phyloP scores from a whole-genome alignment of 2,888 invertebrate species.

The Hyles lineata region DNA sequence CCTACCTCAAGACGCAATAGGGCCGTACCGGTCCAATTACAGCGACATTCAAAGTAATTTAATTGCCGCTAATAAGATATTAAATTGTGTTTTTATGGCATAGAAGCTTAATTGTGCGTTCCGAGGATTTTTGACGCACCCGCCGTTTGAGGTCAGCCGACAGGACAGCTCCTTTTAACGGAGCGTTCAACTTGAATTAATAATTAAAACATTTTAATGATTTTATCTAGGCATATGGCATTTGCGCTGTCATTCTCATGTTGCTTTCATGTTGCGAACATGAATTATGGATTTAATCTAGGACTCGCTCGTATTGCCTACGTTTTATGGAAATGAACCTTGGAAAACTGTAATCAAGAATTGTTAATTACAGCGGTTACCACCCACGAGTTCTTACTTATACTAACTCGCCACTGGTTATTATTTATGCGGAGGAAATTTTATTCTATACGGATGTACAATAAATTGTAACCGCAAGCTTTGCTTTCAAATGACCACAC shows the following conservation, averaged over 20 bases:
- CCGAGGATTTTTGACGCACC: slow-evolving; percentile 61
- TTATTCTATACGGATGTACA: slow-evolving; percentile 35
- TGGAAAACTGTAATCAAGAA: slow-evolving; percentile 61
- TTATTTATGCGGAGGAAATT: slow-evolving; percentile 38
- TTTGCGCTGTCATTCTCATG: slow-evolving; percentile 43
- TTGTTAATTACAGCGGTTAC: slow-evolving; percentile 62
- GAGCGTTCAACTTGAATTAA: slow-evolving; percentile 48
- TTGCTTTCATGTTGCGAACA: slow-evolving; percentile 45
- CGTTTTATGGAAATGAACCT: slow-evolving; percentile 68
- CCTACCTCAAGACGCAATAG: slow-evolving; percentile 38
- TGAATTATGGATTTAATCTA: slow-evolving; percentile 68
- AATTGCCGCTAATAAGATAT: slow-evolving; percentile 70
- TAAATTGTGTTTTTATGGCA: slow-evolving; percentile 75
- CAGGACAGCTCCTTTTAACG: slow-evolving; percentile 43
- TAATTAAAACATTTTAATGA: slow-evolving; percentile 62
- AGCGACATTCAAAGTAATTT: slow-evolving; percentile 67
- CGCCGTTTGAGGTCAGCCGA: slow-evolving; percentile 63
- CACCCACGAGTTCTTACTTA: slow-evolving; percentile 60
- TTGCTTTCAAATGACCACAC: slow-evolving; percentile 20
- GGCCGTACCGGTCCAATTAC: slow-evolving; percentile 59
- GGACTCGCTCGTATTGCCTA: slow-evolving; percentile 58
- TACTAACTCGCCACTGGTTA: slow-evolving; percentile 37
- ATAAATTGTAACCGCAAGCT: slow-evolving; percentile 15
- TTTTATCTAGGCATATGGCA: slow-evolving; percentile 62
- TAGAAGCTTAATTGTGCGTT: slow-evolving; percentile 67